phyloP scores from a whole-genome alignment of 2,888 invertebrate genomes.

The Digitonthophagus gazella region DNA sequence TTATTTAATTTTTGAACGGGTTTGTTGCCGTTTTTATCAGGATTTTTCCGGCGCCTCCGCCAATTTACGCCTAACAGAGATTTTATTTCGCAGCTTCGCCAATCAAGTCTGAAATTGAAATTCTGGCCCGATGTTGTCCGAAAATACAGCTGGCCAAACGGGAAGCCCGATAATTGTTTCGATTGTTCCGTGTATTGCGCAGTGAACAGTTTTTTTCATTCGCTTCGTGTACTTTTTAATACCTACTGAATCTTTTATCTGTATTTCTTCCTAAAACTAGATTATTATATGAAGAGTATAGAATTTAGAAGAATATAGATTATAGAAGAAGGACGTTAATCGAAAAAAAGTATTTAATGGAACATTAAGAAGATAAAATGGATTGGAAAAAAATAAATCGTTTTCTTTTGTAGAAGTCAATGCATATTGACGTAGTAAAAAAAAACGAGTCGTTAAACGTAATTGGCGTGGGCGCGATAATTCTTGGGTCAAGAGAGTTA shows the following conservation, averaged over 20 bases:
- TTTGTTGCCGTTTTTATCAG: neutral
- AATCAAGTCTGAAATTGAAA: neutral
- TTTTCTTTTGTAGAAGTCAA: neutral
- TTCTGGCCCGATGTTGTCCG: neutral
- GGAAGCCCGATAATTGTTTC: neutral
- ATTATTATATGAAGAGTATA: too few species aligned
- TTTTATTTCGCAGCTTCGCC: neutral
- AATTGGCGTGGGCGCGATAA: conserved; percentile 16
- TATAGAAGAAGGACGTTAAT: too few species aligned
- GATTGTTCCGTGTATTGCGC: neutral
- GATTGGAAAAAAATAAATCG: neutral
- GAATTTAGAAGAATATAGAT: too few species aligned
- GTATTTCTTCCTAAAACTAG: too few species aligned
- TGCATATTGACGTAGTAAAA: neutral
- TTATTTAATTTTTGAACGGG: neutral
- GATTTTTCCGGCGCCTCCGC: neutral
- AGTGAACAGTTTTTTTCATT: neutral
- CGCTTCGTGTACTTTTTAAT: neutral
- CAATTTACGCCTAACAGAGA: neutral
- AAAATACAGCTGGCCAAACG: neutral
- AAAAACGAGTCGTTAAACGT: neutral
- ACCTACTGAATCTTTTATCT: too few species aligned
- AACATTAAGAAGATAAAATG: neutral
- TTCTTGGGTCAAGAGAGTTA: neutral
- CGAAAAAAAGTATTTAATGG: too few species aligned